Base-by-base conservation (phyloP, 2,797 vertebrate species). In the Oreonectes daqikongensis region DNA sequence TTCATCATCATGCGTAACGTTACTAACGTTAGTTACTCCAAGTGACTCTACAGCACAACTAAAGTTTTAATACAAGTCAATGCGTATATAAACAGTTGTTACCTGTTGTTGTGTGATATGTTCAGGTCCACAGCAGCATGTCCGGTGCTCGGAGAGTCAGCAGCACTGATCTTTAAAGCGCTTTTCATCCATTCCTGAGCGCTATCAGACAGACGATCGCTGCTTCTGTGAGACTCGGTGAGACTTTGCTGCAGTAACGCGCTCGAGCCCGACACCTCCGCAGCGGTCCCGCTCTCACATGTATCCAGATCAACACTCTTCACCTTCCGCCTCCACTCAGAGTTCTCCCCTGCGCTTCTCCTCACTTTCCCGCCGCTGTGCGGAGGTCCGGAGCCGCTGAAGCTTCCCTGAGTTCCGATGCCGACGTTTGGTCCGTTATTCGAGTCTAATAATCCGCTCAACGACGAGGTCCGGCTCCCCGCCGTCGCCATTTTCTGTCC, bases 401-500 rank as follows among this genome's bases (percentile, higher is more conserved):
- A 69, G 46, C 69, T 84, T 52, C 79, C 82, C 73, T 86, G 83
- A 79, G 68, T 40, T 83, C 80, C 75, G 77, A 69, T 72, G 63
- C 46, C 81, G 42, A 70, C 78, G 67, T 83, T 77, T 59, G 72
- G 60, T 76, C 80, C 85, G 82, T 84, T 85, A 71, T 83, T 84
- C 35, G 83, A 85, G n/a, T 90, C 87, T 71, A 84, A 79, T 88
- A 92, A 84, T 88, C 87, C 75, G 32, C 75, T 92, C 77, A 92
- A 93, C 86, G 91, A 91, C 90, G 93, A 92, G 88, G 89, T 85
- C 90, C 92, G 91, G 89, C 85, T 92, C 90, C 91, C 92, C 80
- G 89, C 89, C 86, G 91, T 90, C 94, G 94, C 94, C 94, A 95
- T 95, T 93, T 95, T 94, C 92, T 92, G 88, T 91, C 85, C 88